These are phyloP conservation scores for Sebastes cheni DNA, from an alignment of 2,797 vertebrate species.

Conservation along the genomic window DNA sequence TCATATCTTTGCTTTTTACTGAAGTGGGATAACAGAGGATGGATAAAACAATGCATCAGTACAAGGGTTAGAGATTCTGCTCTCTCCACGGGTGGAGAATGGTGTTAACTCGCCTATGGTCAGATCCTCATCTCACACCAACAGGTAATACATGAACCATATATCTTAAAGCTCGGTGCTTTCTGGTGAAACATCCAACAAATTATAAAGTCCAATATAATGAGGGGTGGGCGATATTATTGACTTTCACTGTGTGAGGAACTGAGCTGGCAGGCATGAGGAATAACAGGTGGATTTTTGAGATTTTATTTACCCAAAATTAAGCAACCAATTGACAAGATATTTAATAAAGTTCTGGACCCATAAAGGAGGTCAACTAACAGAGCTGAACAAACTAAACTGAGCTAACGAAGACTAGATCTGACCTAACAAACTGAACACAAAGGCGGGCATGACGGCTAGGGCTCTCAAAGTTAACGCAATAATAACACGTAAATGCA, in stretches of 20 bases:
- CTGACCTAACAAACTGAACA: neutral
- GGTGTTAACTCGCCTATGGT: neutral
- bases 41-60: slow-evolving; percentile 1
- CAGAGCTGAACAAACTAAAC: neutral
- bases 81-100: neutral
- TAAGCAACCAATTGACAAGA: neutral
- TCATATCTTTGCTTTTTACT: slow-evolving; percentile 42
- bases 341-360: neutral
- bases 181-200: neutral
- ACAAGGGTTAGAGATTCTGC: neutral
- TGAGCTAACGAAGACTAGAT: neutral
- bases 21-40: slow-evolving; percentile 36
- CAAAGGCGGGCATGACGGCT: neutral
- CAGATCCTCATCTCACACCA: neutral
- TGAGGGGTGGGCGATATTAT: neutral
- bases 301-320: neutral
- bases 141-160: neutral
- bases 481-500: too few species aligned
- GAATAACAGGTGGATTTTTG: neutral
- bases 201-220: neutral
- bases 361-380: neutral
- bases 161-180: neutral
- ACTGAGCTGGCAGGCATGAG: neutral
- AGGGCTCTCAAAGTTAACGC: too few species aligned
- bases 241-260: neutral